phyloP scores from a whole-genome alignment of 2,888 invertebrate genomes.

The Drosophila yooni region DNA sequence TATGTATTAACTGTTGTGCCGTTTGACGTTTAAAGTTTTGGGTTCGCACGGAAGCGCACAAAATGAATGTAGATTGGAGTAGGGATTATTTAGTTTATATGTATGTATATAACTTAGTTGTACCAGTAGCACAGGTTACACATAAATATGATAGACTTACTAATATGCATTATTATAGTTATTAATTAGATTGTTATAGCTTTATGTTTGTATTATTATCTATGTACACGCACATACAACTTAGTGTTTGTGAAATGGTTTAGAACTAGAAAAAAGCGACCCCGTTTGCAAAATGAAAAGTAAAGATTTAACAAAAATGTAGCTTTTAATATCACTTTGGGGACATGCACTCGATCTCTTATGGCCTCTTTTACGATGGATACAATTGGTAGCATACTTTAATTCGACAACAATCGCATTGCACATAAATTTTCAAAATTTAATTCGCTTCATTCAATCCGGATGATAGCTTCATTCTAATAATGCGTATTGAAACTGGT shows the following conservation, averaged over 20 bases:
- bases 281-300: conserved; percentile 69
- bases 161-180: conserved; percentile 19
- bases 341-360: conserved; percentile 66
- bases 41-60: conserved; percentile 69
- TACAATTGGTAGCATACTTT: conserved; percentile 45
- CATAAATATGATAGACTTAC: conserved; percentile 55
- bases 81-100: conserved; percentile 13
- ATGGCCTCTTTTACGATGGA: conserved; percentile 71
- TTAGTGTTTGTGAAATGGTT: conserved; percentile 28
- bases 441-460: conserved; percentile 21
- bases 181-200: conserved; percentile 24
- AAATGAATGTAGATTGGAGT: conserved; percentile 26
- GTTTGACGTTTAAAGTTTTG: conserved; percentile 66
- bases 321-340: conserved; percentile 77
- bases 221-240: conserved; percentile 49
- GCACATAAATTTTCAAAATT: conserved; percentile 57
- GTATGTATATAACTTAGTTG: conserved; percentile 54
- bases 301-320: conserved; percentile 60
- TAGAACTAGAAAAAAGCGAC: conserved; percentile 55
- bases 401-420: conserved; percentile 56
- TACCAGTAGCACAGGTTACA: conserved; percentile 62
- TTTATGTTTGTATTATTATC: conserved; percentile 38
- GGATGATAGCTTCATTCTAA: conserved; percentile 17
- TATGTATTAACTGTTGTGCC: conserved; percentile 26
- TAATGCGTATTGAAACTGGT: conserved; percentile 62